These are phyloP conservation scores for Ursus arctos DNA, from an alignment of 2,113 vertebrate genomes.

Conservation along the genomic window DNA sequence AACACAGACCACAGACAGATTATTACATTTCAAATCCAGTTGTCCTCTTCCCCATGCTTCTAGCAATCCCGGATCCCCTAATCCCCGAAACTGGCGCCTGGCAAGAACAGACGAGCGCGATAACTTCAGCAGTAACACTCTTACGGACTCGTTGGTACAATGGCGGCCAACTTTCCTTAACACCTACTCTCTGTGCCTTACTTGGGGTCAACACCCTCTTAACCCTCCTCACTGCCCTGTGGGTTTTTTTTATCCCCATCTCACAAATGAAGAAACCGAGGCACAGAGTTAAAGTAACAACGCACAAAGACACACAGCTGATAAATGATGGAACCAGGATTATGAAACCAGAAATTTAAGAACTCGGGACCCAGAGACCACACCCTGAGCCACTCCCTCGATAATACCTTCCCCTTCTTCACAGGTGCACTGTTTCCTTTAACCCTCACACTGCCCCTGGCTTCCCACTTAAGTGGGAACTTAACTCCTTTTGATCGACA, in stretches of 20 bases:
- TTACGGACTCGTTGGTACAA: not conserved
- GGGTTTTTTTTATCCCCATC: not conserved
- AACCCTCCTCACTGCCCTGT: not conserved
- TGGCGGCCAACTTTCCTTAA: not conserved
- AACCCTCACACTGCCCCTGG: not conserved
- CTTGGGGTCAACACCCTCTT: not conserved
- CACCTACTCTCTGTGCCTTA: not conserved
- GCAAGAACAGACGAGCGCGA: not conserved
- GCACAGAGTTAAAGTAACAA: not conserved
- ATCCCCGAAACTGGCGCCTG: not conserved
- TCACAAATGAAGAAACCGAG: conserved; percentile 45
- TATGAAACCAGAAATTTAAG: not conserved
- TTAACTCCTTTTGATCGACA: not conserved
- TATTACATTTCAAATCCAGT: not conserved
- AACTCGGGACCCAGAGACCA: not conserved
- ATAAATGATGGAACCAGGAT: not conserved
- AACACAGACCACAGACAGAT: not conserved
- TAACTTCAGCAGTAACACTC: not conserved
- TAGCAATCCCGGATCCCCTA: not conserved
- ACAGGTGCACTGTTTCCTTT: not conserved
- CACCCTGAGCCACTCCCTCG: not conserved
- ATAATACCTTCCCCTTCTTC: not conserved
- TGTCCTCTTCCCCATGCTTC: not conserved
- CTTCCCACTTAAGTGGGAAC: not conserved
- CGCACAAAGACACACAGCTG: not conserved